Conservation (phyloP, 2,888 invertebrate species). For the Erannis defoliaria region DNA sequence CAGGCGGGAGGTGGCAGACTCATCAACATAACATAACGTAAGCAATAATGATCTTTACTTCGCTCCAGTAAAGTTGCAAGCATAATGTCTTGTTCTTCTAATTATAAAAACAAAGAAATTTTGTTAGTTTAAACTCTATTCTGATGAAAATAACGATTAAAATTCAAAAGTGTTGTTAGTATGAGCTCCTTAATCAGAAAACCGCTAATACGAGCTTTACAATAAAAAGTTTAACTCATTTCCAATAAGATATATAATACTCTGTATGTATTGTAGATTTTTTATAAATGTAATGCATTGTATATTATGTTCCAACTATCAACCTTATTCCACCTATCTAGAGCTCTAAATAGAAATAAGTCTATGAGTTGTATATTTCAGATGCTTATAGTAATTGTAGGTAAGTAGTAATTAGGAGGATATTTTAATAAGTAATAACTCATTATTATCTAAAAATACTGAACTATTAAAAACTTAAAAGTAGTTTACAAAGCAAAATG, state of each 20-base stretch:
- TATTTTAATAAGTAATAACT: no score
- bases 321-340: conserved; percentile 7
- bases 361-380: no score
- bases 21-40: not conserved
- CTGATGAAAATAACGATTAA: conserved; percentile 1
- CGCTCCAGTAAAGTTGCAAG: not conserved
- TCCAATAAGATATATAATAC: conserved; percentile 8
- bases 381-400: no score
- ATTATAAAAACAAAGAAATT: conserved; percentile 5
- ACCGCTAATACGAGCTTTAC: not conserved
- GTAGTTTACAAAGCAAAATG: no score
- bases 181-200: not conserved
- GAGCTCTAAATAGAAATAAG: no score
- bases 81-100: not conserved
- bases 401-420: no score
- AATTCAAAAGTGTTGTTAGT: conserved; percentile 4
- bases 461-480: no score
- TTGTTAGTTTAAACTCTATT: conserved; percentile 1
- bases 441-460: no score
- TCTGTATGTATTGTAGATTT: no score
- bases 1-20: conserved; percentile 20
- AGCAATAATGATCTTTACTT: not conserved
- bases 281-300: no score
- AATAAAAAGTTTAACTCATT: conserved; percentile 6
- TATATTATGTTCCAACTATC: conserved; percentile 1